These are phyloP conservation scores for Branchipolynoe longqiensis DNA, from an alignment of 2,888 invertebrate genomes.

Conservation along the genomic window DNA sequence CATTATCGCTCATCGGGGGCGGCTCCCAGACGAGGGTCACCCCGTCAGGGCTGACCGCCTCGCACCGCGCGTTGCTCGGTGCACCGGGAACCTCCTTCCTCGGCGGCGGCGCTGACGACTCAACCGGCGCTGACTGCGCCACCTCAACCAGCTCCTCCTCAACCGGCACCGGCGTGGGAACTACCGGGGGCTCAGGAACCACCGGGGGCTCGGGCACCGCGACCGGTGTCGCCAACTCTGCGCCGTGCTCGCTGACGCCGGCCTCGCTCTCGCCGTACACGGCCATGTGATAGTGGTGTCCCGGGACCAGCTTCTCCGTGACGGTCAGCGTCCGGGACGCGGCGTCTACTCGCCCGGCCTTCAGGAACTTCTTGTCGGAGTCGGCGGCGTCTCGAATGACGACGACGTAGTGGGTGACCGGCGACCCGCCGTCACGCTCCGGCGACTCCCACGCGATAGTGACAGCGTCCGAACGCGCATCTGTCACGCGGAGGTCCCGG, in stretches of 20 bases:
- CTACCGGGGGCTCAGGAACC: background rate
- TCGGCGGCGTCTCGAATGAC: slow-evolving; percentile 61
- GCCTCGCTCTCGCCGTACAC: slow-evolving; percentile 67
- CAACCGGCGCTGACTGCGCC: background rate
- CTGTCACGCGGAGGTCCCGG: slow-evolving; percentile 65
- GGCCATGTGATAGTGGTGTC: slow-evolving; percentile 62
- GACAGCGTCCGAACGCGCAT: slow-evolving; percentile 64
- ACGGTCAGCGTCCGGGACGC: slow-evolving; percentile 45
- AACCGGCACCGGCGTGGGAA: background rate
- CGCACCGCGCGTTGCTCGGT: slow-evolving; percentile 66
- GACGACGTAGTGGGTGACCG: slow-evolving; percentile 68
- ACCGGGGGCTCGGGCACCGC: background rate
- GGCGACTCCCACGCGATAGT: slow-evolving; percentile 78
- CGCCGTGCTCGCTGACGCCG: slow-evolving; percentile 63
- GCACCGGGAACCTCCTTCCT: slow-evolving; percentile 1
- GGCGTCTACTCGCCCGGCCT: slow-evolving; percentile 61
- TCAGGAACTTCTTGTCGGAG: slow-evolving; percentile 67
- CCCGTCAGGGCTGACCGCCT: slow-evolving; percentile 79
- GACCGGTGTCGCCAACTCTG: slow-evolving; percentile 60
- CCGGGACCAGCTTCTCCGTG: slow-evolving; percentile 47
- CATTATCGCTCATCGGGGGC: slow-evolving; percentile 86
- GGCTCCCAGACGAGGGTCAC: slow-evolving; percentile 93
- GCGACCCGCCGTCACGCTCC: slow-evolving; percentile 73
- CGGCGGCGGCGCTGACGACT: background rate
- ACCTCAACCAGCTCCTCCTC: slow-evolving; percentile 3